Percentiles rank a stretch among this genome's conserved stretches.
phyloP scores from a whole-genome alignment of 2,797 vertebrate species.

The Acridotheres tristis region DNA sequence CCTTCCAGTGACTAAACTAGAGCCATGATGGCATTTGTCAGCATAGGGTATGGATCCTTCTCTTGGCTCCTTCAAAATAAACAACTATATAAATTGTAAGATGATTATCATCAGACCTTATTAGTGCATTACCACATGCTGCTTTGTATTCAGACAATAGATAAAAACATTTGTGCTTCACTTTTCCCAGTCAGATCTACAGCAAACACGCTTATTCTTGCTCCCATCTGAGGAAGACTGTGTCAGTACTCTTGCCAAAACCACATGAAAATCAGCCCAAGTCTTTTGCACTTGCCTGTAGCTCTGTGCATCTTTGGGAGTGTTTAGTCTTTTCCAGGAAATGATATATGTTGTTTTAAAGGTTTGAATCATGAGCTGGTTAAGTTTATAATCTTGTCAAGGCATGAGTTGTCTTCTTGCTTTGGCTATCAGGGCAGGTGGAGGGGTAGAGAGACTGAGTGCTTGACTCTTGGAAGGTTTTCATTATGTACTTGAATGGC shows the following conservation, averaged over 20 bases:
- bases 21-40: background rate
- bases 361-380: constrained; percentile 18
- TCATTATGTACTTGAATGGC: accelerated
- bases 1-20: background rate
- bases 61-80: constrained; percentile 49
- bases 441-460: background rate
- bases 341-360: background rate
- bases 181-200: background rate
- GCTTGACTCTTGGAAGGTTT: background rate
- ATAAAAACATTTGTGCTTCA: constrained; percentile 11
- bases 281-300: background rate
- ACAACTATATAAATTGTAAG: constrained; percentile 35
- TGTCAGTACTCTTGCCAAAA: constrained; percentile 50
- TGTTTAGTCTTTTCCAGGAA: constrained; percentile 10
- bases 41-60: background rate
- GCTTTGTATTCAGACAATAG: constrained; percentile 63
- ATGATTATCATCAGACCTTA: constrained; percentile 36
- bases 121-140: constrained; percentile 50
- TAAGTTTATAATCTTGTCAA: constrained; percentile 3
- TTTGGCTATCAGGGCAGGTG: background rate
- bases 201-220: constrained; percentile 40
- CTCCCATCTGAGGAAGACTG: background rate
- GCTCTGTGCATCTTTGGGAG: background rate
- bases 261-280: background rate
- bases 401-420: background rate